A percentile compares a stretch with the other conserved stretches of the same genome.
Conservation (phyloP, 2,113 vertebrate genomes). For the Empidonax alnorum region DNA sequence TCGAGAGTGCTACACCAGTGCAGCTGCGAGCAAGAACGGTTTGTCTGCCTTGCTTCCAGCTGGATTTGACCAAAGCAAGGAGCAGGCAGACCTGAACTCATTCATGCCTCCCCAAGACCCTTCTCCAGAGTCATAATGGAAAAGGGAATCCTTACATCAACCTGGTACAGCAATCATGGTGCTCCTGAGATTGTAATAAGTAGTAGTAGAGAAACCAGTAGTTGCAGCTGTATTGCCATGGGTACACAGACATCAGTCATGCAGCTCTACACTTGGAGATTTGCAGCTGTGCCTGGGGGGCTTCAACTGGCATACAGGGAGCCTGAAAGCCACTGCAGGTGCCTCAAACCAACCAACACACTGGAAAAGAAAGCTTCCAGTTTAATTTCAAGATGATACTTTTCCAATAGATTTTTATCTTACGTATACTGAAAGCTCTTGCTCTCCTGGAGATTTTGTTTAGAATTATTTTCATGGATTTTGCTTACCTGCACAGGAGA, state of each 20-base stretch:
- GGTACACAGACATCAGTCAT: rapidly evolving
- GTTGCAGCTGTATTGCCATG: not conserved
- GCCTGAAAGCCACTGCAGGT: not conserved
- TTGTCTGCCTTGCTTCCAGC: not conserved
- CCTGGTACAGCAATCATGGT: not conserved
- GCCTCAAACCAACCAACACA: not conserved
- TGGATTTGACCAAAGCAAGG: not conserved
- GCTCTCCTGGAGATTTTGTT: not conserved
- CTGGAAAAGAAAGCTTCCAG: not conserved
- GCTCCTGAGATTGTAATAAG: not conserved
- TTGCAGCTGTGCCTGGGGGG: not conserved
- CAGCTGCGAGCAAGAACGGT: not conserved
- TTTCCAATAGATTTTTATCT: not conserved
- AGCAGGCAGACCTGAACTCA: not conserved
- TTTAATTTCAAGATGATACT: not conserved
- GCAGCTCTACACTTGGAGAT: not conserved
- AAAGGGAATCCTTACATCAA: not conserved
- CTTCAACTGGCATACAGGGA: not conserved
- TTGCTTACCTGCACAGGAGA: not conserved
- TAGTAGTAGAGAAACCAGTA: not conserved
- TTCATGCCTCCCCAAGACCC: rapidly evolving
- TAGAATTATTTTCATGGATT: not conserved
- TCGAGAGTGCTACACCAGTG: not conserved
- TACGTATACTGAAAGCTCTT: not conserved
- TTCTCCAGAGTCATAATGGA: not conserved